phyloP scores from a whole-genome alignment of 2,888 invertebrate genomes.

The Tinea semifulvella region DNA sequence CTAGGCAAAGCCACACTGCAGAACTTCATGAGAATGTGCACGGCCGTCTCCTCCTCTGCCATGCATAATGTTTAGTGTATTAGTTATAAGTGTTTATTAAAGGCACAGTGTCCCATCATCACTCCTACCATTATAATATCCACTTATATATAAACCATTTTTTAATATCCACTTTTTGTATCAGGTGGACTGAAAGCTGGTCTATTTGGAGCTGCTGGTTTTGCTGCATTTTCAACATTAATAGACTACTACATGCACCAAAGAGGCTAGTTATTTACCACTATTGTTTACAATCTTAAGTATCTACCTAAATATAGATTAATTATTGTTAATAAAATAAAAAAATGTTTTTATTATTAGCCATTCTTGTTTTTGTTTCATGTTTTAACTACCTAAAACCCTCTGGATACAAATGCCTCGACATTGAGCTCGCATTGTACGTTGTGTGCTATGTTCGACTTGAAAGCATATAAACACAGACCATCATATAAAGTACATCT shows the following conservation, averaged over 20 bases:
- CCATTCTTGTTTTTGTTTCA: background rate
- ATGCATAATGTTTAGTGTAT: too few species aligned
- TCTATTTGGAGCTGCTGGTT: conserved; percentile 92
- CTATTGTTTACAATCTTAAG: background rate
- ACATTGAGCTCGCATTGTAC: too few species aligned
- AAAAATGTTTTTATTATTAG: background rate
- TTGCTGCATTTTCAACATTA: conserved; percentile 95
- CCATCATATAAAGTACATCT: too few species aligned
- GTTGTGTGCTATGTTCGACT: too few species aligned
- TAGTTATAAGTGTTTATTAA: too few species aligned
- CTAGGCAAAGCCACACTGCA: too few species aligned
- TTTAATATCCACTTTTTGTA: conserved; percentile 25
- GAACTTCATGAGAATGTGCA: too few species aligned
- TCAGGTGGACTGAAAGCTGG: conserved; percentile 95
- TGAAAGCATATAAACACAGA: too few species aligned
- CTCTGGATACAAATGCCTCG: too few species aligned
- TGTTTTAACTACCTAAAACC: background rate
- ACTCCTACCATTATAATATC: too few species aligned
- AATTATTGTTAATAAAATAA: conserved; percentile 7
- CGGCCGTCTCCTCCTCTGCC: too few species aligned
- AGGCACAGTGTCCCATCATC: too few species aligned
- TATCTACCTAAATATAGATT: background rate
- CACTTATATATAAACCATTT: background rate
- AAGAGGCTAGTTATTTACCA: conserved; percentile 27
- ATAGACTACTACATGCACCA: conserved; percentile 95